A percentile compares a stretch with the other conserved stretches of the same genome.
phyloP scores from a whole-genome alignment of 2,888 invertebrate species.

The Camptogramma bilineatum region DNA sequence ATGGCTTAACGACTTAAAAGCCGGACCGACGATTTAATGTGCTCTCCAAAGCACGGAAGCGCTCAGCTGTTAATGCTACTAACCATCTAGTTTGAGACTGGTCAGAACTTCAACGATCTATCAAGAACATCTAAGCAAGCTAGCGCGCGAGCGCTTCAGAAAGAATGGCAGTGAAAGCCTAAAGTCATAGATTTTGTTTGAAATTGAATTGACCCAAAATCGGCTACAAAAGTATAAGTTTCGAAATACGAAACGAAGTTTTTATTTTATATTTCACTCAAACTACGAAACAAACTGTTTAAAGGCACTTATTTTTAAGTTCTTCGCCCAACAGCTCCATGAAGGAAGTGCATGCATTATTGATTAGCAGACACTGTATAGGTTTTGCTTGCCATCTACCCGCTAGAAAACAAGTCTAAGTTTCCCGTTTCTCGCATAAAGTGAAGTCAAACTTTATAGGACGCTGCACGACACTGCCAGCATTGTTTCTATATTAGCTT shows the following conservation, averaged over 20 bases:
- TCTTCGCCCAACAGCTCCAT: constrained; percentile 14
- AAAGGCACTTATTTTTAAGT: constrained; percentile 21
- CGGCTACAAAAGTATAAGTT: background rate
- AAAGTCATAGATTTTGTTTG: no score
- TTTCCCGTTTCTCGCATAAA: constrained; percentile 55
- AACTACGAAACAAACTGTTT: constrained; percentile 15
- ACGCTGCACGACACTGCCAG: constrained; percentile 61
- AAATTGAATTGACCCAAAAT: background rate
- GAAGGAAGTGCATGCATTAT: constrained; percentile 47
- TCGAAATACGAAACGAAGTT: background rate
- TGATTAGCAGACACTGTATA: constrained; percentile 54
- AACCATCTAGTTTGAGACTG: no score
- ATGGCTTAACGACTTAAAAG: no score
- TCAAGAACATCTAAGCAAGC: no score
- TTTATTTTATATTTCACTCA: background rate
- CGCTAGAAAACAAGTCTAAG: constrained; percentile 54
- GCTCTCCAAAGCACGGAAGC: no score
- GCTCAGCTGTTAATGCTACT: no score
- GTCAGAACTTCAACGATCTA: no score
- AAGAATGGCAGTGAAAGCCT: no score
- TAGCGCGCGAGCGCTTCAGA: no score
- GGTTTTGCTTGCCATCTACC: constrained; percentile 50
- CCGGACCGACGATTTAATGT: no score
- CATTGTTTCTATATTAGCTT: constrained; percentile 75
- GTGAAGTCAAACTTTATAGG: constrained; percentile 66